Conservation (phyloP, 2,888 invertebrate species). For the Stenurella melanura region DNA sequence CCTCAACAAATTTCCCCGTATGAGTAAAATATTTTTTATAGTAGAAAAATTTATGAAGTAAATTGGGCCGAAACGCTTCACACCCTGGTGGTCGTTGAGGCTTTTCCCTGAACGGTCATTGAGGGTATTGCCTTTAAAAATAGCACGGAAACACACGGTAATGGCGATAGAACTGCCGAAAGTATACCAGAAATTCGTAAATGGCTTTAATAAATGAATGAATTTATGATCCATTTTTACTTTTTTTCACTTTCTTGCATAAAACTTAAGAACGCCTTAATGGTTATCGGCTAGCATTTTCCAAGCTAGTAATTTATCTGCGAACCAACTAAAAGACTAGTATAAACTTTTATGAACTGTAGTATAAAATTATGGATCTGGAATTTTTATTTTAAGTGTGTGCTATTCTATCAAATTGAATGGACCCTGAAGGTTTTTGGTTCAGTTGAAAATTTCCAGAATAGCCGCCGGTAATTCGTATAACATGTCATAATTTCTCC, state of each 20-base stretch:
- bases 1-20: slow-evolving; percentile 12
- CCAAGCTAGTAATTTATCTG: slow-evolving; percentile 17
- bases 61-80: slow-evolving; percentile 59
- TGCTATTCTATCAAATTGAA: slow-evolving; percentile 5
- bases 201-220: slow-evolving; percentile 48
- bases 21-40: slow-evolving; percentile 46
- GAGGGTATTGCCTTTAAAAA: slow-evolving; percentile 63
- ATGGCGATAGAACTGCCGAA: slow-evolving; percentile 52
- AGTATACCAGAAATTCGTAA: slow-evolving; percentile 37
- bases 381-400: slow-evolving; percentile 20
- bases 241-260: slow-evolving; percentile 20
- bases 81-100: slow-evolving; percentile 58
- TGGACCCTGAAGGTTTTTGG: not conserved
- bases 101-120: slow-evolving; percentile 62
- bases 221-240: slow-evolving; percentile 37
- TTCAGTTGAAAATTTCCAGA: not conserved
- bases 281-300: slow-evolving; percentile 15
- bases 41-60: slow-evolving; percentile 57
- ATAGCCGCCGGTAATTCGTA: too few relatives aligned
- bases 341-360: slow-evolving; percentile 27
- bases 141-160: slow-evolving; percentile 59
- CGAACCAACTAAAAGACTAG: slow-evolving; percentile 15
- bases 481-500: too few relatives aligned
- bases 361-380: slow-evolving; percentile 32
- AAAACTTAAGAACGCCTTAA: slow-evolving; percentile 16